These are phyloP conservation scores for Chaetops frenatus DNA, from an alignment of 2,113 vertebrate genomes.

Conservation along the genomic window DNA sequence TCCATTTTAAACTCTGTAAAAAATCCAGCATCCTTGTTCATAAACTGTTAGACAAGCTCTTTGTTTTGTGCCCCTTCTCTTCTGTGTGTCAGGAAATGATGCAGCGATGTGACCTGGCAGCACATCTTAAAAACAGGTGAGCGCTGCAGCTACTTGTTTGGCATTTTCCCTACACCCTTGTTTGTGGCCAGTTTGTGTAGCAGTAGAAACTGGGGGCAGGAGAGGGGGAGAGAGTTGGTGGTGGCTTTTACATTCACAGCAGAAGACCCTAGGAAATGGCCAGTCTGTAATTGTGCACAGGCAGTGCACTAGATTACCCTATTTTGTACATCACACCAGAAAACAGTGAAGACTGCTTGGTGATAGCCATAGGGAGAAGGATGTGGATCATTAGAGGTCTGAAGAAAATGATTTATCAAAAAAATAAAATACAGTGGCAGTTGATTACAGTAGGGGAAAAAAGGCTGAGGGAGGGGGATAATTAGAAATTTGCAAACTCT, in stretches of 20 bases:
- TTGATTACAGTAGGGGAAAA: background rate
- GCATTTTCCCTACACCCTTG: background rate
- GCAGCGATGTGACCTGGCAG: conserved; percentile 93
- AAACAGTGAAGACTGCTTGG: background rate
- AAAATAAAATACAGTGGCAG: background rate
- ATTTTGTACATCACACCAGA: background rate
- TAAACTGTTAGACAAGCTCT: conserved; percentile 94
- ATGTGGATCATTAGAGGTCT: background rate
- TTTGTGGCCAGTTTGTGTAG: background rate
- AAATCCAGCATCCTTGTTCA: conserved; percentile 97
- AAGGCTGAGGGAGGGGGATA: background rate
- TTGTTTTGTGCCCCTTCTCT: conserved; percentile 88
- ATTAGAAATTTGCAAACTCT: background rate
- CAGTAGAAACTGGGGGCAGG: background rate
- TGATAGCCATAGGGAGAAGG: background rate
- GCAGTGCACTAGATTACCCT: background rate
- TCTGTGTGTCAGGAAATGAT: conserved; percentile 86
- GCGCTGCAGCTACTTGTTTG: background rate
- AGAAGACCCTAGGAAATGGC: background rate
- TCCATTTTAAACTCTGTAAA: conserved; percentile 91
- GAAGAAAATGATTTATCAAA: background rate
- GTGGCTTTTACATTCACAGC: background rate
- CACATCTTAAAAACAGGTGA: conserved; percentile 97
- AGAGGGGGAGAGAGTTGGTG: rapidly evolving
- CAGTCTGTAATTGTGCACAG: background rate